Conservation (phyloP, 2,113 vertebrate genomes). For the Nesoenas mayeri region DNA sequence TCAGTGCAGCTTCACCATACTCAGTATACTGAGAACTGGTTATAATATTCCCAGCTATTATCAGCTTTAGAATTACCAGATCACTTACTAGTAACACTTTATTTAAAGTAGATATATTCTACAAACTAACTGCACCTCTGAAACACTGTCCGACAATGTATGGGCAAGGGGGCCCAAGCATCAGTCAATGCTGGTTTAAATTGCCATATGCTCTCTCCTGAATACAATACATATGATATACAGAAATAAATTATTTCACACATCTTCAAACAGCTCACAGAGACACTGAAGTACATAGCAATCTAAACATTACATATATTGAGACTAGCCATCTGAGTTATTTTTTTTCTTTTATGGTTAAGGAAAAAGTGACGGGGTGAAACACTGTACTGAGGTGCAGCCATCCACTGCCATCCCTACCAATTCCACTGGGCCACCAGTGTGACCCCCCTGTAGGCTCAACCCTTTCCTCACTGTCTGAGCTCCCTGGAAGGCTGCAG, state of each 20-base stretch:
- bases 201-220: neutral
- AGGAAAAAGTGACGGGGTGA: neutral
- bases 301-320: neutral
- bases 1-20: neutral
- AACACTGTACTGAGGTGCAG: neutral
- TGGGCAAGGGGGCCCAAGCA: neutral
- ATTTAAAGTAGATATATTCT: neutral
- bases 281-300: neutral
- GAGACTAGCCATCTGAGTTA: neutral
- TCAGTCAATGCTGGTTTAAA: neutral
- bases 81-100: neutral
- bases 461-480: neutral
- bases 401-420: neutral
- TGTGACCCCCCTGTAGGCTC: neutral
- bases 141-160: neutral
- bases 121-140: neutral
- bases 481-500: neutral
- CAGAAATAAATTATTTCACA: neutral
- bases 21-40: neutral
- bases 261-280: neutral
- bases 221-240: neutral
- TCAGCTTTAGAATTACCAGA: neutral
- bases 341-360: neutral
- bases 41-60: neutral
- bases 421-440: neutral